Evolutionary conservation across 1,140 invertebrate species (phyloP), one percentile per base, ranked within the genome.

Genomic region (Andrena cerasifolii): DNA sequence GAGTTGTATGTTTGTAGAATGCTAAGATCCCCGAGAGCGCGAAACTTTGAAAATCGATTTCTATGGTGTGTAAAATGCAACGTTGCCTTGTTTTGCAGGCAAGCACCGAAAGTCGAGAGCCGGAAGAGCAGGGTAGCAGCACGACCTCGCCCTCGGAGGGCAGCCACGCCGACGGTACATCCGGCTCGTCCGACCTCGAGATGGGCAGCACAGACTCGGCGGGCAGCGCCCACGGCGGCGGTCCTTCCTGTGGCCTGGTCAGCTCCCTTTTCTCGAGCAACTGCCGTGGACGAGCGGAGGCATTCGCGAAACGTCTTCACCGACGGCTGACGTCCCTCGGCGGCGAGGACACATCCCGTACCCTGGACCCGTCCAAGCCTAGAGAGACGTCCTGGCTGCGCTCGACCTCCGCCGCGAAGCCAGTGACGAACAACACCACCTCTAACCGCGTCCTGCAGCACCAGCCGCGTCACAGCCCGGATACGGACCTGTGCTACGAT

Each of bases 231-330:
- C 74, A 70, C 61, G 31, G 54, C 2, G 82, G 80, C 40, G 85
- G 82, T 21, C 76, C 90, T 28, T 88, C 92, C 16, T 95, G 94
- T 67, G 92, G 93, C 71, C 86, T 94, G 18, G 89, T 91, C 54
- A 91, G 91, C 67, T 93, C 94, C 0, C 86, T 94, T 8, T 90
- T 94, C 40, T 91, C 94, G 14, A 95, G 95, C 93, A 96, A 95
- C 89, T 97, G 96, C 89, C 94, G 96, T 54, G 95, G 95, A 40
- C 93, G 96, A 67, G 96, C 96, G 21, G 96, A 96, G 88, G 95
- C 96, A 51, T 96, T 97, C 87, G 96, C 96, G 59, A 93, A 95
- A 72, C 95, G 95, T 84, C 92, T 97, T 67, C 96, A 96, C 83
- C 94, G 94, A 33, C 95, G 96, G 75, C 92, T 97, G 67, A 94